Conservation (phyloP, 2,888 invertebrate genomes). For the Hipparchia sbordonii region DNA sequence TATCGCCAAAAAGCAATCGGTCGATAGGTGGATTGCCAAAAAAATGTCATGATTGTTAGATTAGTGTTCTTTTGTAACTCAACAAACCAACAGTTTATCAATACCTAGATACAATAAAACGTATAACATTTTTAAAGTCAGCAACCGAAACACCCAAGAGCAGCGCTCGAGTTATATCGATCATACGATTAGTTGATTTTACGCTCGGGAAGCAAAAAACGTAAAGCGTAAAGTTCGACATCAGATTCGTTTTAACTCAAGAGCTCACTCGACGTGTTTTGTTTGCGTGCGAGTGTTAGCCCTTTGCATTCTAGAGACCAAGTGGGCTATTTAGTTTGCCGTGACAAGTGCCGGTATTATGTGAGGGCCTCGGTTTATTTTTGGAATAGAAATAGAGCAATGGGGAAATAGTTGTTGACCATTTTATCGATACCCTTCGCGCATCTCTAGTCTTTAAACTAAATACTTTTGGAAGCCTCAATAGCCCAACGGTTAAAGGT, state of each 20-base stretch:
- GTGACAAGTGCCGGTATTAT: constrained; percentile 51
- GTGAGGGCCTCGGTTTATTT: constrained; percentile 33
- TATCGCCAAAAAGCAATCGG: too few species aligned
- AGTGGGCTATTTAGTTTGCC: constrained; percentile 53
- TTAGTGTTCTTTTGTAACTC: too few species aligned
- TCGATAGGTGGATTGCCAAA: too few species aligned
- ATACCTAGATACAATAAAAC: neutral
- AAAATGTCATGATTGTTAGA: too few species aligned
- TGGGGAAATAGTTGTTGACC: constrained; percentile 5
- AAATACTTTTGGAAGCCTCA: neutral
- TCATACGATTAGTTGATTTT: constrained; percentile 45
- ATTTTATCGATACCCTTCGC: constrained; percentile 20
- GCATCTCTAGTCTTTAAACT: constrained; percentile 6
- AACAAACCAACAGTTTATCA: too few species aligned
- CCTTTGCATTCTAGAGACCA: constrained; percentile 52
- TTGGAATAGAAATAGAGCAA: constrained; percentile 28
- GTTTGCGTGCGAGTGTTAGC: constrained; percentile 61
- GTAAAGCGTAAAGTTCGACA: constrained; percentile 53
- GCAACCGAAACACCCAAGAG: constrained; percentile 8
- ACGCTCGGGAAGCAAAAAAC: constrained; percentile 50
- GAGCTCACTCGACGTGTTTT: constrained; percentile 53
- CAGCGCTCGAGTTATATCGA: constrained; percentile 35
- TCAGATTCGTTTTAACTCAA: constrained; percentile 74
- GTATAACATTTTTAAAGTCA: constrained; percentile 2
- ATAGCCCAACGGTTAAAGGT: too few species aligned